A percentile compares a stretch with the other conserved stretches of the same genome.
Evolutionary conservation across 2,888 invertebrate genomes (phyloP).

Genomic region (Agapostemon virescens): DNA sequence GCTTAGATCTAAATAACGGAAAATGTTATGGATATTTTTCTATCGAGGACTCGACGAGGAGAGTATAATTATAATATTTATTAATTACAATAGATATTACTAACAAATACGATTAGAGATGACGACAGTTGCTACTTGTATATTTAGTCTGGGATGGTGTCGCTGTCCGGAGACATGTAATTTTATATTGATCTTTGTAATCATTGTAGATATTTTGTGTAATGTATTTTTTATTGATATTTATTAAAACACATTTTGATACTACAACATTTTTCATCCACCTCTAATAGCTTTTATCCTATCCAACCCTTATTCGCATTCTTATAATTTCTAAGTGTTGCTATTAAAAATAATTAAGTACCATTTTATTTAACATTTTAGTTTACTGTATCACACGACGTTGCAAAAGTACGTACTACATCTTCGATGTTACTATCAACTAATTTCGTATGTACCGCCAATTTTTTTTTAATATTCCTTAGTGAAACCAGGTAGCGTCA

Average conservation of each 20-base stretch:
- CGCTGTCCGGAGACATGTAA: constrained; percentile 73
- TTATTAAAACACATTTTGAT: constrained; percentile 79
- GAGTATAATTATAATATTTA: constrained; percentile 76
- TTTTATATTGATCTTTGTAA: constrained; percentile 78
- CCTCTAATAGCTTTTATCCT: constrained; percentile 13
- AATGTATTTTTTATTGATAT: constrained; percentile 78
- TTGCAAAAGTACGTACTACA: too few relatives aligned
- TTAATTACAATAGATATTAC: constrained; percentile 66
- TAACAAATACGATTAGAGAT: constrained; percentile 65
- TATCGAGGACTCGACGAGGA: constrained; percentile 72
- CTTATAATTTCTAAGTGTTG: too few relatives aligned
- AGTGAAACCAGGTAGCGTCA: not conserved
- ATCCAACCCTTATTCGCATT: not conserved
- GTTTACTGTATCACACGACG: too few relatives aligned
- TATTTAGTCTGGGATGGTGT: constrained; percentile 69
- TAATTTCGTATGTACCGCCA: constrained; percentile 20
- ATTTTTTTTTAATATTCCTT: constrained; percentile 3
- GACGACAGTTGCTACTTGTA: constrained; percentile 69
- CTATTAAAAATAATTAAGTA: too few relatives aligned
- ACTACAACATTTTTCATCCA: constrained; percentile 45
- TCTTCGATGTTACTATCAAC: constrained; percentile 9
- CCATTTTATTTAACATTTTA: too few relatives aligned
- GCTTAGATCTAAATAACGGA: constrained; percentile 59
- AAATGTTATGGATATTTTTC: constrained; percentile 73
- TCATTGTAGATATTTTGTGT: constrained; percentile 78